phyloP scores from a whole-genome alignment of 1,140 invertebrate species.

The Cryptotermes secundus region DNA sequence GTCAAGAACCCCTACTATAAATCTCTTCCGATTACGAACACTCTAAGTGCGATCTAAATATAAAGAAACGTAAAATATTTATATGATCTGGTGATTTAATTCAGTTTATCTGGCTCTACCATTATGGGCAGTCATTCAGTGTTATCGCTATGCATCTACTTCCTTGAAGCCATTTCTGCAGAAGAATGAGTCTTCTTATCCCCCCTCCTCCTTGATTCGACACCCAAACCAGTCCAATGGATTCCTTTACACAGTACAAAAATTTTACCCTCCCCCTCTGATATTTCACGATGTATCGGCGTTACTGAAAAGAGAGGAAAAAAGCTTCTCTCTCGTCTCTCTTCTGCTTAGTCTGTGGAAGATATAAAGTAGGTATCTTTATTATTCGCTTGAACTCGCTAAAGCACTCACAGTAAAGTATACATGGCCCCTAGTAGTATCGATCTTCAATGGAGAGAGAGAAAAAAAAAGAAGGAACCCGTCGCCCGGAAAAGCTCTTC shows the following conservation, averaged over 20 bases:
- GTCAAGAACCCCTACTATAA: too few species aligned
- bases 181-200: neutral
- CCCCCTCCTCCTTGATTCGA: neutral
- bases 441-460: slow-evolving; percentile 14
- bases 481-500: slow-evolving; percentile 8
- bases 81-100: neutral
- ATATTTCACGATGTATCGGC: slow-evolving; percentile 9
- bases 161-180: neutral
- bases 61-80: neutral
- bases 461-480: neutral
- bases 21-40: neutral
- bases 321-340: neutral
- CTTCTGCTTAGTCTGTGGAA: neutral
- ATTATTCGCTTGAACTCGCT: neutral
- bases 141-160: neutral
- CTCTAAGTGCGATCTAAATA: neutral
- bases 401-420: slow-evolving; percentile 30
- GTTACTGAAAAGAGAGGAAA: neutral
- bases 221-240: neutral
- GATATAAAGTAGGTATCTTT: slow-evolving; percentile 10
- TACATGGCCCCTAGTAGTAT: slow-evolving; percentile 17
- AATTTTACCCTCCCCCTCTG: neutral
- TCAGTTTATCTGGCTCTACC: neutral
- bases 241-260: neutral
- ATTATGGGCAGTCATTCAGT: neutral